phyloP scores from a whole-genome alignment of 1,140 invertebrate genomes.

The Trichonephila inaurata region DNA sequence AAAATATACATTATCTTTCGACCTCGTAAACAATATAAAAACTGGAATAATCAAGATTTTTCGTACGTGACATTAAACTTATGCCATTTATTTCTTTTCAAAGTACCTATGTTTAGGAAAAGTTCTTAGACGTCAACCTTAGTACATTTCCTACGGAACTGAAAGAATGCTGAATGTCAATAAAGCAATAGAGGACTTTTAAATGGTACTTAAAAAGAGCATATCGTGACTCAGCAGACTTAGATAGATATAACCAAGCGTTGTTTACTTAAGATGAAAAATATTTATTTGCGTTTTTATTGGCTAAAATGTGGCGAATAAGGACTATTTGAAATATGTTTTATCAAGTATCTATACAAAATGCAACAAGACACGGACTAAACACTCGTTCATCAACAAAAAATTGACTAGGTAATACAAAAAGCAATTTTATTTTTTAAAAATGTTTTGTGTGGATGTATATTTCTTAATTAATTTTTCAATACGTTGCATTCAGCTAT shows the following conservation, averaged over 20 bases:
- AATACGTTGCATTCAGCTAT: neutral
- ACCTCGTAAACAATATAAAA: too few species aligned
- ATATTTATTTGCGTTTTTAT: neutral
- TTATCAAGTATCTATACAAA: neutral
- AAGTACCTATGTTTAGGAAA: neutral
- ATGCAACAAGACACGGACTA: neutral
- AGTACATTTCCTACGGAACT: neutral
- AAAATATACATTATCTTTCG: too few species aligned
- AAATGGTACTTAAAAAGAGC: neutral
- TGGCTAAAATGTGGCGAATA: neutral
- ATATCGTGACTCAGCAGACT: neutral
- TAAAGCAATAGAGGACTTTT: neutral
- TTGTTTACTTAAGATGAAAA: neutral
- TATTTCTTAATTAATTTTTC: neutral
- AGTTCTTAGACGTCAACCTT: too few species aligned
- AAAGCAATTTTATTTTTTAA: neutral
- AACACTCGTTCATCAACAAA: neutral
- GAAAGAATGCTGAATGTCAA: neutral
- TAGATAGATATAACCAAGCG: neutral
- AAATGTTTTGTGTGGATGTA: neutral
- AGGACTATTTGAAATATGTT: neutral
- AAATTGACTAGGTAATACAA: neutral
- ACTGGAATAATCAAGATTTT: too few species aligned
- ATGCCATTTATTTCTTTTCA: neutral
- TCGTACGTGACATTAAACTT: neutral